These are phyloP conservation scores for Eucera pruinosa DNA, from an alignment of 2,888 invertebrate genomes.

Conservation along the genomic window DNA sequence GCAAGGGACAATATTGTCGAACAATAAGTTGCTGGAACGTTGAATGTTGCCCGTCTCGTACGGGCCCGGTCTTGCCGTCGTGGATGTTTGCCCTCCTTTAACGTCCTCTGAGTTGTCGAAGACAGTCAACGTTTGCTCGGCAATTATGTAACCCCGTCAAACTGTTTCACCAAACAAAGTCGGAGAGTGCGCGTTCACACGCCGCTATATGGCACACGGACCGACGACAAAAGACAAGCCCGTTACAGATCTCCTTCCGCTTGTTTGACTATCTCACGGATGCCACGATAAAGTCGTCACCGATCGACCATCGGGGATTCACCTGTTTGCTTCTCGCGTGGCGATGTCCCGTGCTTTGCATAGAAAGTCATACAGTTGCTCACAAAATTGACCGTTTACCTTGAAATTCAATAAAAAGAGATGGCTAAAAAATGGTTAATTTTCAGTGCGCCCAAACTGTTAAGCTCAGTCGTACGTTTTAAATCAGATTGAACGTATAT, in stretches of 20 bases:
- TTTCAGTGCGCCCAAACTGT: too few species aligned
- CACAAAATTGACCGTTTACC: too few species aligned
- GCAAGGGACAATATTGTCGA: conserved; percentile 39
- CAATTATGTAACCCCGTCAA: conserved; percentile 83
- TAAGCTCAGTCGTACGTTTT: too few species aligned
- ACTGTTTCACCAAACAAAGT: conserved; percentile 83
- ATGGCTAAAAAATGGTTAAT: too few species aligned
- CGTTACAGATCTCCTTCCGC: conserved; percentile 26
- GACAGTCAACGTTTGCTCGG: conserved; percentile 82
- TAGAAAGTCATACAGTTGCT: too few species aligned
- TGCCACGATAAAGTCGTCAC: conserved; percentile 62
- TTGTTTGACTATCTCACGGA: conserved; percentile 80
- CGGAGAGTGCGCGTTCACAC: conserved; percentile 77
- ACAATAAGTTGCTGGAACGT: conserved; percentile 30
- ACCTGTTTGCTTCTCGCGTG: background rate
- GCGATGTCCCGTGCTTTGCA: too few species aligned
- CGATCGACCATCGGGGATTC: conserved; percentile 17
- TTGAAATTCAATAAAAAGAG: too few species aligned
- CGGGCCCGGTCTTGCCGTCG: conserved; percentile 23
- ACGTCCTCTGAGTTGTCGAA: conserved; percentile 69
- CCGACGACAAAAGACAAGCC: conserved; percentile 67
- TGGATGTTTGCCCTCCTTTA: conserved; percentile 75
- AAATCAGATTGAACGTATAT: too few species aligned
- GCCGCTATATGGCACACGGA: conserved; percentile 62
- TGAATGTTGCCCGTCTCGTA: conserved; percentile 2